Percentiles rank a stretch among this genome's conserved stretches.
Evolutionary conservation across 2,797 vertebrate species (phyloP).

Genomic region (Zalophus californianus): DNA sequence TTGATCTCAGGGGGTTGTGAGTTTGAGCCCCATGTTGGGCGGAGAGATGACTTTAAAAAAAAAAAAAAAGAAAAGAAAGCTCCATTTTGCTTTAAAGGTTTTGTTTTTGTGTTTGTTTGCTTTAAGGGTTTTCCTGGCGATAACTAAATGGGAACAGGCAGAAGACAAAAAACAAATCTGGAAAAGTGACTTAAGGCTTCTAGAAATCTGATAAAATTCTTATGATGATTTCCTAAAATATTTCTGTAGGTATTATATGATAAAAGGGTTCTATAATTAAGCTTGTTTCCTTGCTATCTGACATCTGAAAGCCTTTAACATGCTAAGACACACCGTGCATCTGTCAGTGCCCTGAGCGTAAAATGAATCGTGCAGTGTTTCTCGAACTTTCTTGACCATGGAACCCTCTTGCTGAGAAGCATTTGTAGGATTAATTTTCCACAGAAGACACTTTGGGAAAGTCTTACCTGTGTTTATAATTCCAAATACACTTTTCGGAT

Average conservation of each 20-base stretch:
- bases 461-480: not conserved
- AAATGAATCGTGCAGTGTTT: slow-evolving; percentile 27
- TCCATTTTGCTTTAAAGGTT: not conserved
- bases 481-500: not conserved
- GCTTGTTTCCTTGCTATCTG: slow-evolving; percentile 10
- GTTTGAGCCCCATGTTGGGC: not conserved
- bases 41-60: not conserved
- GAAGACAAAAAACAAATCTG: slow-evolving; percentile 17
- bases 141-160: slow-evolving; percentile 23
- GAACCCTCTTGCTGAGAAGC: slow-evolving; percentile 22
- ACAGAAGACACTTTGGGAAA: not conserved
- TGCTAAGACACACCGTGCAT: not conserved
- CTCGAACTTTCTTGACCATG: slow-evolving; percentile 12
- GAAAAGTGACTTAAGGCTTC: slow-evolving; percentile 31
- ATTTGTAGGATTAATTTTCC: not conserved
- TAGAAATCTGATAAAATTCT: slow-evolving; percentile 62
- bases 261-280: slow-evolving; percentile 47
- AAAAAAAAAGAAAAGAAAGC: not conserved
- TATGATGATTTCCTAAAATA: slow-evolving; percentile 22
- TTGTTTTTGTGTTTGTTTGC: not conserved
- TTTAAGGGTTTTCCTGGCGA: slow-evolving; percentile 32
- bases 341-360: not conserved
- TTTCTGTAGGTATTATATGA: not conserved
- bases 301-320: slow-evolving; percentile 31
- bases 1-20: not conserved